A percentile compares a stretch with the other conserved stretches of the same genome.
Conservation (phyloP, 2,113 vertebrate genomes). For the Irena cyanogastra region DNA sequence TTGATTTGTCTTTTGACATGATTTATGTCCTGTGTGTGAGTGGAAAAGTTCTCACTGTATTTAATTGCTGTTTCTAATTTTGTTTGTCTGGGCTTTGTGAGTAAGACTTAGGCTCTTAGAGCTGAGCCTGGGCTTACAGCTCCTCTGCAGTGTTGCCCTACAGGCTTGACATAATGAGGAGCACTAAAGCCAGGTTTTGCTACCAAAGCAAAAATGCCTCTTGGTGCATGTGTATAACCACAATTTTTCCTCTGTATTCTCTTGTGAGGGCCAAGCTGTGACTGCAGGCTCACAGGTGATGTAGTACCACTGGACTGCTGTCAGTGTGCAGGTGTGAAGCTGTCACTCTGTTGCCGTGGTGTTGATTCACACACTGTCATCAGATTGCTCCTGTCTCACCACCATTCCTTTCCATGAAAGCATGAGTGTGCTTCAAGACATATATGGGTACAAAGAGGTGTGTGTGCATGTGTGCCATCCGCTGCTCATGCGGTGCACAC, state of each 20-base stretch:
- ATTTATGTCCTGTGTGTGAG: neutral
- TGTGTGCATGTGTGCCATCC: neutral
- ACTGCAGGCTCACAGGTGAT: fast-evolving
- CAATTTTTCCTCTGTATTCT: fast-evolving
- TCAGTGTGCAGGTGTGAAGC: neutral
- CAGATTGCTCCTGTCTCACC: neutral
- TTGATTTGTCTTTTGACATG: neutral
- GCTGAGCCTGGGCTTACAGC: neutral
- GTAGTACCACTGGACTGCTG: neutral
- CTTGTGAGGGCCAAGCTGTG: neutral
- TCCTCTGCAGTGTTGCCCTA: neutral
- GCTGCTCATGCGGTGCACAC: neutral
- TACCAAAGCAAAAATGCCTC: neutral
- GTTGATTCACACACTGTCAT: neutral
- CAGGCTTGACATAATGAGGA: neutral
- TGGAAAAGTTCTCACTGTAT: neutral
- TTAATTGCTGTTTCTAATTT: neutral
- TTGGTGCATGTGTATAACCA: neutral
- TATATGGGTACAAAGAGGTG: neutral
- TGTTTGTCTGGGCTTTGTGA: neutral
- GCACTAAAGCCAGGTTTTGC: neutral
- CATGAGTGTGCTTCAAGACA: neutral
- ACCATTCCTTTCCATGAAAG: neutral
- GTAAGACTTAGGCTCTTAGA: neutral
- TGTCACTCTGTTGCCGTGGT: neutral